Evolutionary conservation across 2,888 invertebrate species (phyloP), one percentile per base, ranked within the genome.

Genomic region (Lydus trimaculatus): DNA sequence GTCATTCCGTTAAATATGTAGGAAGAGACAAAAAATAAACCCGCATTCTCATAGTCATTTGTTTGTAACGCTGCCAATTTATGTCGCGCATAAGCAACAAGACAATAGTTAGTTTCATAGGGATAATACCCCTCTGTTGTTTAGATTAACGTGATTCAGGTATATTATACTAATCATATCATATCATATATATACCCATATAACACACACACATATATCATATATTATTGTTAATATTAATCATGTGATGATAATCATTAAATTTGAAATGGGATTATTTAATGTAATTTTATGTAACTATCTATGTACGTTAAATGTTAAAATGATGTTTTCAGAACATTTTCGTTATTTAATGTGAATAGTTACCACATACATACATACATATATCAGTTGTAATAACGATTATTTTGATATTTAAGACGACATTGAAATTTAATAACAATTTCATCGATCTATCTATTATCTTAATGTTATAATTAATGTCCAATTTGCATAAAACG

Each of bases 21-120:
- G 74, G 74, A 74, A 73, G 74, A 67, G 61, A 69, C 67, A 71
- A 71, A 73, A 72, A 74, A 74, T 73, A 74, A 72, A 69, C 66
- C 65, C 62, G 63, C 71, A 71, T 72, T 67, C 67, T 72, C 67
- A 72, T 72, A 72, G 70, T 73, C 70, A 69, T 69, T 65, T 65
- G 61, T 60, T 69, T 72, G 73, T 67, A 69, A 61, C 67, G 31
- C 58, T 73, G 73, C 73, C 73, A 73, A 73, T 56, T 71, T 65
- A 31, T 28, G 56, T 56, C 56, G 56, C 25, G 28, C 56, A 56
- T 15, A 56, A 56, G 56, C 56, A 56, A 56, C 56, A 56, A 56
- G 56, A 56, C 56, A 56, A 56, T 56, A 56, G 28, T 28, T 11
- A 56, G 15, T 56, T 28, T 56, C 56, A 56, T 28, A 56, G 15